A percentile compares a stretch with the other conserved stretches of the same genome.
phyloP scores from a whole-genome alignment of 2,888 invertebrate species.

The Drosophila hamatofila region DNA sequence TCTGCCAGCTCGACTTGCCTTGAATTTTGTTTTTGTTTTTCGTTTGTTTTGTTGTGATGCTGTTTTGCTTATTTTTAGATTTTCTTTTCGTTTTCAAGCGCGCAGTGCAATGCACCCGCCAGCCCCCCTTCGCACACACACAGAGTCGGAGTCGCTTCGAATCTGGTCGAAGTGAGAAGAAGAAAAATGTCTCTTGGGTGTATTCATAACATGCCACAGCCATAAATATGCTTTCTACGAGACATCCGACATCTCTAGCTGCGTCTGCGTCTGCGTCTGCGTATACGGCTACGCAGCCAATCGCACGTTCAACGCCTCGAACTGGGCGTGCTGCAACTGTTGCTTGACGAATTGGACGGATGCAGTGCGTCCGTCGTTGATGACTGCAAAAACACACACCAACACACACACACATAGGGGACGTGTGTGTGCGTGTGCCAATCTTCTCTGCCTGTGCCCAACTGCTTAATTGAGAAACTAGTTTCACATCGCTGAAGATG shows the following conservation, averaged over 20 bases:
- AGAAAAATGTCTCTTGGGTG: constrained; percentile 80
- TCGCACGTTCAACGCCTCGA: constrained; percentile 58
- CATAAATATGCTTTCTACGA: constrained; percentile 78
- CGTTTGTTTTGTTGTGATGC: constrained; percentile 13
- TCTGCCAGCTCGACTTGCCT: constrained; percentile 33
- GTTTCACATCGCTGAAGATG: constrained; percentile 59
- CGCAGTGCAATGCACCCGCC: constrained; percentile 53
- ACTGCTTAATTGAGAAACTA: constrained; percentile 77
- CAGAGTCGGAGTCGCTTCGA: neutral
- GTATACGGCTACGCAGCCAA: constrained; percentile 56
- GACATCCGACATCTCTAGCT: constrained; percentile 66
- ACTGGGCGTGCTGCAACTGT: constrained; percentile 73
- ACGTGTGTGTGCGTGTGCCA: constrained; percentile 25
- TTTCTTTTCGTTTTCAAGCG: constrained; percentile 65
- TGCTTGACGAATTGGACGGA: constrained; percentile 81
- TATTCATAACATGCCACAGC: constrained; percentile 80
- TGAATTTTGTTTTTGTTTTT: constrained; percentile 25
- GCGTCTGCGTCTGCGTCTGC: constrained; percentile 10
- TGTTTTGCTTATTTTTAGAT: constrained; percentile 71
- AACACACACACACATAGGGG: neutral
- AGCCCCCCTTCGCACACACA: neutral
- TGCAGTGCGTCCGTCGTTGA: constrained; percentile 66
- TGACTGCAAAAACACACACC: constrained; percentile 37
- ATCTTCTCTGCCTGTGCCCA: constrained; percentile 51
- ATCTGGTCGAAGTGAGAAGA: constrained; percentile 67